phyloP scores from a whole-genome alignment of 2,113 vertebrate species.

The Mellivora capensis region DNA sequence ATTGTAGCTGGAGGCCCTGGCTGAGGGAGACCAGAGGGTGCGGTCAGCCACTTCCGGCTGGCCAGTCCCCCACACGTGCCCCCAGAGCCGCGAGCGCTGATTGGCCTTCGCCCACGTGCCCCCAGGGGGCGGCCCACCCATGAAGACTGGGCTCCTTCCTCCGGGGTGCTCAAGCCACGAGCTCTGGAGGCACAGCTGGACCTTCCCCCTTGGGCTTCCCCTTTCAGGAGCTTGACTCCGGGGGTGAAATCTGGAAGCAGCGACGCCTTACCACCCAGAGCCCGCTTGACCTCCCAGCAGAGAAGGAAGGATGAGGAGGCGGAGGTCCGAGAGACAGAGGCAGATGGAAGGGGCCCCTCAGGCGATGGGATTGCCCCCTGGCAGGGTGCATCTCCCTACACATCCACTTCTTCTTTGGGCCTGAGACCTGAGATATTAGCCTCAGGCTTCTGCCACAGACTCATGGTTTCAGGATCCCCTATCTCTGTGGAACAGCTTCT shows the following conservation, averaged over 20 bases:
- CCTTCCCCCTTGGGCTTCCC: background rate
- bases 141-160: background rate
- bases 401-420: background rate
- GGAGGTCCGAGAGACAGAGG: background rate
- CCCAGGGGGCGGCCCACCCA: background rate
- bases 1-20: slow-evolving; percentile 38
- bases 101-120: background rate
- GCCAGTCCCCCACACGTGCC: background rate
- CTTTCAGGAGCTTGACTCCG: background rate
- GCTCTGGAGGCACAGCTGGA: background rate
- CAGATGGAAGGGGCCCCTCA: background rate
- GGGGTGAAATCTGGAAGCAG: background rate
- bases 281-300: background rate
- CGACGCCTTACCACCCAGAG: background rate
- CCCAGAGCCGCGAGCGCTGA: background rate
- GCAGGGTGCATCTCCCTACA: background rate
- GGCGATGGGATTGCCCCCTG: background rate
- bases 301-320: background rate
- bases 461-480: background rate
- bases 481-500: background rate
- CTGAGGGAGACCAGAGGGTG: background rate
- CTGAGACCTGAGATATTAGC: background rate
- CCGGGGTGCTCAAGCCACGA: too few species aligned
- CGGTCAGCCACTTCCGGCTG: background rate
- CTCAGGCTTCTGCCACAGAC: background rate